Evolutionary conservation across 2,888 invertebrate species (phyloP).

Genomic region (Chorisops tibialis): DNA sequence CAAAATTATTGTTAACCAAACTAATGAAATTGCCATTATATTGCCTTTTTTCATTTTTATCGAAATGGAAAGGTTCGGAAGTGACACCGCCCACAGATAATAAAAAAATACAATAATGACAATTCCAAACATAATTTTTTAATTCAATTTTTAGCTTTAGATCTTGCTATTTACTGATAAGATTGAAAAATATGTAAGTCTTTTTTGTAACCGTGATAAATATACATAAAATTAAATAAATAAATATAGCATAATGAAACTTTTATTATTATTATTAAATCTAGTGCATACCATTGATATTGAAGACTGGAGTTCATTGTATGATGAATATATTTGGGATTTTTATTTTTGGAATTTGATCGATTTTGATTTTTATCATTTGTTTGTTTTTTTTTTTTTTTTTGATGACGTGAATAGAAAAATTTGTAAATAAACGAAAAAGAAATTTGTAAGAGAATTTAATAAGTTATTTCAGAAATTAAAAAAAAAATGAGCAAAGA

Average conservation of each 20-base stretch:
- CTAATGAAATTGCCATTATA: no score
- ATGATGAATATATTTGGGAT: slow-evolving; percentile 6
- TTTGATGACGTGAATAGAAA: slow-evolving; percentile 9
- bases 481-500: neutral
- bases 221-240: neutral
- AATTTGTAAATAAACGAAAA: neutral
- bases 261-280: neutral
- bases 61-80: no score
- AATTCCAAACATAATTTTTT: no score
- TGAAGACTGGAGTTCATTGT: slow-evolving; percentile 31
- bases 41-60: no score
- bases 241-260: neutral
- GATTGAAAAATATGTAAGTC: no score
- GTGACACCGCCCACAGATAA: no score
- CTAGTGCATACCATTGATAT: slow-evolving; percentile 33
- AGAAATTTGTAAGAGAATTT: slow-evolving; percentile 5
- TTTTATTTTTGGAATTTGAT: slow-evolving; percentile 8
- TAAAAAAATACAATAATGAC: no score
- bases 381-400: slow-evolving; percentile 13
- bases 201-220: no score
- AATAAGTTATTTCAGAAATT: neutral
- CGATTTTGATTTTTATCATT: slow-evolving; percentile 11
- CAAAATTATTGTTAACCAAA: no score
- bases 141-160: no score
- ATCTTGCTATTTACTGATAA: no score